Base-by-base conservation (phyloP, 1,140 invertebrate genomes). In the Tetramorium alpestre region DNA sequence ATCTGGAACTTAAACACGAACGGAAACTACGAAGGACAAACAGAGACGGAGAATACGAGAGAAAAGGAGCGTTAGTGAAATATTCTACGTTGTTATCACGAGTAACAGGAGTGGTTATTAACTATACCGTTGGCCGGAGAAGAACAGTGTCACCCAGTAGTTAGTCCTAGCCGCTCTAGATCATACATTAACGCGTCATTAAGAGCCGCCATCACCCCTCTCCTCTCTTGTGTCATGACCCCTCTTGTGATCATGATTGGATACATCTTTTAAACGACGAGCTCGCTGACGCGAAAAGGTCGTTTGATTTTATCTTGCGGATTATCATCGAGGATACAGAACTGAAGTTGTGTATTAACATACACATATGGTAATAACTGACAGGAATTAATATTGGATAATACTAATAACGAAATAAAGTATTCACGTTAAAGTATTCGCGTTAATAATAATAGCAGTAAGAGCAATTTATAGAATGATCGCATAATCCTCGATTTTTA, bases 151-250 rank as follows among this genome's bases (percentile, higher is more conserved):
- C 69, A 75, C 69, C 54, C 54, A 49, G 54, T 49, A 73, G 54
- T 49, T 33, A 33, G 33, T 38, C 18, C 65, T 82, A 60, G 49
- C 11, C 16, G 67, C 18, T 60, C 80, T 84, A 60, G 41, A 84
- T 84, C 47, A 49, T 84, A 13, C 13, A 84, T 28, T 82, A 82
- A 82, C 54, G 28, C 58, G 67, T 84, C 54, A 84, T 58, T 82
- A 69, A 28, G 1, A 67, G 28, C 47, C 41, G 5, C n/a, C 13
- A 10, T 22, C 33, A 4, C 16, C n/a, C 56, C 47, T 28, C 64
- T 80, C 56, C 28, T 70, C 77, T 54, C 22, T 41, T 8, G 18
- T 69, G 47, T 69, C 76, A 49, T 33, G 58, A 64, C 58, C 60
- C 60, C 28, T 6, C 16, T 41, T 28, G 38, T n/a, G 16, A 25